A percentile compares a stretch with the other conserved stretches of the same genome.
These are phyloP conservation scores for Caracal caracal DNA, from an alignment of 2,113 vertebrate species.

Conservation along the genomic window DNA sequence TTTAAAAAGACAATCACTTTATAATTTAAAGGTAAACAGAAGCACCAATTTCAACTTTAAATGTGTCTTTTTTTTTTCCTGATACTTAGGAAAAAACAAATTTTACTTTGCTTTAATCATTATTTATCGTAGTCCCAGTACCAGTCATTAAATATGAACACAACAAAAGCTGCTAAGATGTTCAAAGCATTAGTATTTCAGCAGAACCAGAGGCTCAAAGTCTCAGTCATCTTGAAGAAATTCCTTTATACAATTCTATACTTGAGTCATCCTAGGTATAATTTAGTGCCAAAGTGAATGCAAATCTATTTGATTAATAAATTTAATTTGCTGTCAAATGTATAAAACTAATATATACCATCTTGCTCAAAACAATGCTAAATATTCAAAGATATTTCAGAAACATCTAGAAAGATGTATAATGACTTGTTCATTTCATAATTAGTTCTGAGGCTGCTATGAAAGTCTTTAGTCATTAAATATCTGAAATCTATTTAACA, in stretches of 20 bases:
- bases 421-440: constrained; percentile 65
- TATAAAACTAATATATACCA: constrained; percentile 61
- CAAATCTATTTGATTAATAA: constrained; percentile 62
- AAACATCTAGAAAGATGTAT: constrained; percentile 60
- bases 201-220: neutral
- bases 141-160: neutral
- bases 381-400: constrained; percentile 69
- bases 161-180: neutral
- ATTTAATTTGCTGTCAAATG: constrained; percentile 66
- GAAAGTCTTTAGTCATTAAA: constrained; percentile 70
- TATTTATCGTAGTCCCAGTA: neutral
- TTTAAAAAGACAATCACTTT: neutral
- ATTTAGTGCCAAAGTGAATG: neutral
- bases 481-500: constrained; percentile 75
- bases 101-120: neutral
- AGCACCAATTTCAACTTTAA: neutral
- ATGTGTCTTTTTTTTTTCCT: neutral
- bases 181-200: neutral
- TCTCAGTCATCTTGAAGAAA: neutral
- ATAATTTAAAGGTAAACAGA: neutral
- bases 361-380: constrained; percentile 61
- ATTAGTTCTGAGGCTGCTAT: constrained; percentile 67
- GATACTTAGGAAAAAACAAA: neutral
- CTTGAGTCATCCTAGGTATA: constrained; percentile 8
- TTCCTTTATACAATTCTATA: constrained; percentile 12